These are phyloP conservation scores for Lamellibrachia satsuma DNA, from an alignment of 2,888 invertebrate genomes.

Conservation along the genomic window DNA sequence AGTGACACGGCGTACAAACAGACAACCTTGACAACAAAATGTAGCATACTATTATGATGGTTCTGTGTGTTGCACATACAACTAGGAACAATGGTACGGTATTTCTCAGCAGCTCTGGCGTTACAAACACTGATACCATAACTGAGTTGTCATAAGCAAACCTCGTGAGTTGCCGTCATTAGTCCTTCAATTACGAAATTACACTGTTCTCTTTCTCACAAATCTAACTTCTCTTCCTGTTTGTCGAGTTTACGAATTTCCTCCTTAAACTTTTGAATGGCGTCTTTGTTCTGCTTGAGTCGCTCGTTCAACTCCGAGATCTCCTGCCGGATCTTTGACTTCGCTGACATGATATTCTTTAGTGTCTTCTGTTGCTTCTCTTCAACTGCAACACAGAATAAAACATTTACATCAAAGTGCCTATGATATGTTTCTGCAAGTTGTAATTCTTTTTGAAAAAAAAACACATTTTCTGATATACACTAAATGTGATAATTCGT, in stretches of 20 bases:
- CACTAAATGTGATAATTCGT: too few species aligned
- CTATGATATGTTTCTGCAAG: too few species aligned
- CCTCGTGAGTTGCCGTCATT: background rate
- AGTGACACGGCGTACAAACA: background rate
- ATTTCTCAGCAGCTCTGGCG: background rate
- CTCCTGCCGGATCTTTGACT: conserved; percentile 71
- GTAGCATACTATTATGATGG: background rate
- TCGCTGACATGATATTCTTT: conserved; percentile 80
- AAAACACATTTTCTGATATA: too few species aligned
- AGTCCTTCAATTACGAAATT: background rate
- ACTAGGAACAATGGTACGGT: background rate
- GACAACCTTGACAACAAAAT: background rate
- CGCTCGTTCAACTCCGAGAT: conserved; percentile 63
- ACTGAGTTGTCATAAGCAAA: background rate
- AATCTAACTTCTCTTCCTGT: conserved; percentile 1
- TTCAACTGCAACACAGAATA: conserved; percentile 75
- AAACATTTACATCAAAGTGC: background rate
- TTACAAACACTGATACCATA: background rate
- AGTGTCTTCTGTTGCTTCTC: conserved; percentile 76
- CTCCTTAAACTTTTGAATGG: conserved; percentile 72
- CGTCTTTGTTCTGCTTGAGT: conserved; percentile 61
- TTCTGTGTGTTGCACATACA: background rate
- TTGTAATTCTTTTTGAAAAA: too few species aligned
- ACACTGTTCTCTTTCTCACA: background rate
- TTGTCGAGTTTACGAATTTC: conserved; percentile 82